Evolutionary conservation across 2,888 invertebrate species (phyloP).

Genomic region (Stratiomys singularior): DNA sequence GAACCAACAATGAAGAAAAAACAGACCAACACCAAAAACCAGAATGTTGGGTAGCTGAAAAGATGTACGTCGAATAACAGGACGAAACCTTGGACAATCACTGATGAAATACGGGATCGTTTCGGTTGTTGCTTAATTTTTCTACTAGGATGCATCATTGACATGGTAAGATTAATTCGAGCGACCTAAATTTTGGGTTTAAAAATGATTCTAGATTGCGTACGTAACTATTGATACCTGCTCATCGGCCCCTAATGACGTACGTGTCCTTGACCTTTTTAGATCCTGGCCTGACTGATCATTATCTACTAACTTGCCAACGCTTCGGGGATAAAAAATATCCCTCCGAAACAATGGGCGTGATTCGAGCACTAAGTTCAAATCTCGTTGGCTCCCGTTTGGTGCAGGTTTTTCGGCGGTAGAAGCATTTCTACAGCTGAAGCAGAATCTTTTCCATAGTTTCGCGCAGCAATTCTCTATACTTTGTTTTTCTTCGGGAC

Average conservation of each 20-base stretch:
- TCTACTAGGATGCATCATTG: slow-evolving; percentile 10
- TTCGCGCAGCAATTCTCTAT: not conserved
- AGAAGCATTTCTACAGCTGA: not conserved
- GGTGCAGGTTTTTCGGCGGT: slow-evolving; percentile 65
- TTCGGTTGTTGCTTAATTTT: not conserved
- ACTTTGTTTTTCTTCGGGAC: not conserved
- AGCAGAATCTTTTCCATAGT: not conserved
- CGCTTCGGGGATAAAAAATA: slow-evolving; percentile 38
- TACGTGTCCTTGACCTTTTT: not conserved
- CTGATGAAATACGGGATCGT: slow-evolving; percentile 56
- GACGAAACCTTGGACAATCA: slow-evolving; percentile 57
- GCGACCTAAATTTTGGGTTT: not conserved
- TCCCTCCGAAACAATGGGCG: slow-evolving; percentile 10
- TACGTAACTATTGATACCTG: not conserved
- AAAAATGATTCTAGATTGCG: not conserved
- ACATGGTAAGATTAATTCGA: slow-evolving; percentile 26
- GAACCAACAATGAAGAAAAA: slow-evolving; percentile 80
- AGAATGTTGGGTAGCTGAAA: slow-evolving; percentile 60
- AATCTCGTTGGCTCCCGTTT: slow-evolving; percentile 70
- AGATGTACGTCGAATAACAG: slow-evolving; percentile 61
- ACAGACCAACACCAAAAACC: slow-evolving; percentile 65
- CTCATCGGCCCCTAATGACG: not conserved
- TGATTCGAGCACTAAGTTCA: slow-evolving; percentile 64
- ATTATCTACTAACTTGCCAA: not conserved
- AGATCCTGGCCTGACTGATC: not conserved